Conservation (phyloP, 1,140 invertebrate species). For the Drosophila sproati region DNA sequence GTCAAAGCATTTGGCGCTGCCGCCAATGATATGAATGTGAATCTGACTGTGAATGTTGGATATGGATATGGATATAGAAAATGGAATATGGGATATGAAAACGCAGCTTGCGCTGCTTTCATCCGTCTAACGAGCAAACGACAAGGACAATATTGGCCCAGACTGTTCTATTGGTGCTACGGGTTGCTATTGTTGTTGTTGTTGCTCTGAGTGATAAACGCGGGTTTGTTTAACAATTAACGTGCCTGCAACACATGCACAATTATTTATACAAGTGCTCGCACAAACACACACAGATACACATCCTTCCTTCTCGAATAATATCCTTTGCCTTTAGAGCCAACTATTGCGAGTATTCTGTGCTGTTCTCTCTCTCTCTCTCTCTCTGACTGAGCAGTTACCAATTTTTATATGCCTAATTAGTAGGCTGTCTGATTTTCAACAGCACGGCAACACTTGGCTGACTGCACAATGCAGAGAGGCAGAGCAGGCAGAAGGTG, state of each 20-base stretch:
- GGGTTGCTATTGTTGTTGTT: slow-evolving; percentile 31
- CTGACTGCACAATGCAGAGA: not conserved
- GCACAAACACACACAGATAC: too few relatives aligned
- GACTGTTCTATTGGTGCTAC: slow-evolving; percentile 19
- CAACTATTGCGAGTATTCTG: not conserved
- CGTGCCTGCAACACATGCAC: slow-evolving; percentile 64
- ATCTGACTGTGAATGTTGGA: slow-evolving; percentile 22
- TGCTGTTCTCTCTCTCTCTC: not conserved
- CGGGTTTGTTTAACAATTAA: slow-evolving; percentile 79
- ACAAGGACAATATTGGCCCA: slow-evolving; percentile 68
- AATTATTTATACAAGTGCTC: slow-evolving; percentile 42
- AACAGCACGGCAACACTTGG: slow-evolving; percentile 18
- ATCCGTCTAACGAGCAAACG: slow-evolving; percentile 61
- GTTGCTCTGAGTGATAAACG: slow-evolving; percentile 69
- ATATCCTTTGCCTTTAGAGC: not conserved
- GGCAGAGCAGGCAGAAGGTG: not conserved
- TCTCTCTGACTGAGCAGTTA: slow-evolving; percentile 7
- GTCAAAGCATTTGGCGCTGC: slow-evolving; percentile 54
- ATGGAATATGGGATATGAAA: slow-evolving; percentile 31
- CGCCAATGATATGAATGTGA: slow-evolving; percentile 53
- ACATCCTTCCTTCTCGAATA: too few relatives aligned
- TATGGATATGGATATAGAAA: slow-evolving; percentile 31
- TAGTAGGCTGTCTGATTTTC: slow-evolving; percentile 48
- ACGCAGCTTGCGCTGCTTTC: slow-evolving; percentile 51
- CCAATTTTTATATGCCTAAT: slow-evolving; percentile 67